phyloP scores from a whole-genome alignment of 2,113 vertebrate species.

The Oryzias celebensis region DNA sequence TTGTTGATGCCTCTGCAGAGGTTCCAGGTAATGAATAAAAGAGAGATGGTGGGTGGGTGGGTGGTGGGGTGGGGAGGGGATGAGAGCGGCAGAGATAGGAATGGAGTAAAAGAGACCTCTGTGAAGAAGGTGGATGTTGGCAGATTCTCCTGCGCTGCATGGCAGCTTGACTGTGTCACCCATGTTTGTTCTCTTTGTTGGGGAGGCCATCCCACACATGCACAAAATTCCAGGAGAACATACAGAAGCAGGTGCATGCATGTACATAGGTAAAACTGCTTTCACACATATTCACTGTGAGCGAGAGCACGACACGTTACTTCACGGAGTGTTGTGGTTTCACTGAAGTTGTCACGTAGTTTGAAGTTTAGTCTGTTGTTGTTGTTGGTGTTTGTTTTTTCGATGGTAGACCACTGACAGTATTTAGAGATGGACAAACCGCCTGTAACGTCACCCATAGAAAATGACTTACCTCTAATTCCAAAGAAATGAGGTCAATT shows the following conservation, averaged over 20 bases:
- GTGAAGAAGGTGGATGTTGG: constrained; percentile 26
- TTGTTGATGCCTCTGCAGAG: constrained; percentile 66
- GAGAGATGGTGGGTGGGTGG: constrained; percentile 52
- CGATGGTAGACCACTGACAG: no score
- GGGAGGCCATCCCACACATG: constrained; percentile 32
- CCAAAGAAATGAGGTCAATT: no score
- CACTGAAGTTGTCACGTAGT: background rate
- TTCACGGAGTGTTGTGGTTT: no score
- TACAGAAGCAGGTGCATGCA: constrained; percentile 10
- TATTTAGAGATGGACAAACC: no score
- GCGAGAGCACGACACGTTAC: no score
- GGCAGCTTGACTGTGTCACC: constrained; percentile 71
- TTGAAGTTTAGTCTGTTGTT: no score
- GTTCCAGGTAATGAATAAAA: constrained; percentile 75
- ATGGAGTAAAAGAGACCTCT: constrained; percentile 13
- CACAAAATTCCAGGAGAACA: constrained; percentile 9
- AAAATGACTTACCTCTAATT: no score
- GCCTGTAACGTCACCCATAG: no score
- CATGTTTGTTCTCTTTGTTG: constrained; percentile 72
- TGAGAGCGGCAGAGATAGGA: constrained; percentile 56
- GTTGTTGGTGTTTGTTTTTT: no score
- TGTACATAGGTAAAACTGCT: background rate
- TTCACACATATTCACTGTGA: constrained; percentile 1
- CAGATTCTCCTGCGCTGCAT: constrained; percentile 64
- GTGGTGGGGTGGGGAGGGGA: constrained; percentile 44